Evolutionary conservation across 2,797 vertebrate species (phyloP), one percentile per base, ranked within the genome.

Genomic region (Rhynchotus rufescens): DNA sequence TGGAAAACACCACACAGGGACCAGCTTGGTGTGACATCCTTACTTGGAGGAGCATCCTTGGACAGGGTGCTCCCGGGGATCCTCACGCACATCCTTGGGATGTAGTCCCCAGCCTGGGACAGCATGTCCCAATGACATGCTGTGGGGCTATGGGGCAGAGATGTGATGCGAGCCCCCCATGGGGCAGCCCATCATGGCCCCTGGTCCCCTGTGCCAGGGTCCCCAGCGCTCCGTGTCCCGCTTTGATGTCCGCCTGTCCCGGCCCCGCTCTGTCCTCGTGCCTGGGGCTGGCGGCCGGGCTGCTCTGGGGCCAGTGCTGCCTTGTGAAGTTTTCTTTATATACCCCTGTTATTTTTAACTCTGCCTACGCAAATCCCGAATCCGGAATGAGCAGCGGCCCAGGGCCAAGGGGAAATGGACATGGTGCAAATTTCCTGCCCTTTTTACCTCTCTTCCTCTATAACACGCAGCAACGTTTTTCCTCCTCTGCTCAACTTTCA

Each of bases 381-480:
- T 98, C 98, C 98, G 97, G 97, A 98, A 96, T 96, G 96, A 97
- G 95, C 97, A 78, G 94, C 94, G 84, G 98, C 97, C 85, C 17
- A 52, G 91, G 96, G 98, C 98, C 98, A 98, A 98, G 97, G 98
- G 98, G 98, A 99, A 98, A 98, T 98, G 98, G 98, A 98, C 97
- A 98, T 96, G 88, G 97, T 94, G 95, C 96, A 97, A 96, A 96
- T 98, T 98, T 99, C 98, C 98, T 98, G 97, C 94, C 97, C 95
- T 95, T 97, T 96, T 96, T 96, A 97, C 97, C 94, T 96, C 92
- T 96, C 96, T 97, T 97, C 97, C 96, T 97, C 92, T 97, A 95
- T 97, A 96, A 95, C 96, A 96, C 49, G 85, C 94, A 95, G 95
- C 94, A 96, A 97, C 91, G 80, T 95, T 91, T 94, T 96, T 96